Evolutionary conservation across 2,797 vertebrate species (phyloP).

Genomic region (Crypturellus tataupa): DNA sequence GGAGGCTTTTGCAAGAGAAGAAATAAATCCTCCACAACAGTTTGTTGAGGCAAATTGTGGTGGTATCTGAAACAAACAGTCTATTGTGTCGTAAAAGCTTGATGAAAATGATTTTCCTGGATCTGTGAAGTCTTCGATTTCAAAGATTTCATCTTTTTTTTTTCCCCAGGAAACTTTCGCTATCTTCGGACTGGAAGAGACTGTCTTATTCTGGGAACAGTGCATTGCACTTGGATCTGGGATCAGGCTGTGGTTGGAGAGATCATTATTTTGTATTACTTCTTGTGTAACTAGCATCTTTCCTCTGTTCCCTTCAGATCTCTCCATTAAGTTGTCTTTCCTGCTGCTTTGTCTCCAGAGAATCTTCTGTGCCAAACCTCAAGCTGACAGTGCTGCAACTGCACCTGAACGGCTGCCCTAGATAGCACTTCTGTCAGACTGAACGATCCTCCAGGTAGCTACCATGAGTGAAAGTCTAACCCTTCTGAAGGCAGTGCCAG

Average conservation of each 20-base stretch:
- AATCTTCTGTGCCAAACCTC: background rate
- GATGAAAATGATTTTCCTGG: fast-evolving
- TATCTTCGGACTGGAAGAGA: background rate
- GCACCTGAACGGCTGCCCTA: fast-evolving
- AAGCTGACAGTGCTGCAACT: background rate
- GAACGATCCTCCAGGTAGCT: background rate
- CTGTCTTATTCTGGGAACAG: background rate
- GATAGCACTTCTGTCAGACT: background rate
- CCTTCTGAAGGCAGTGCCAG: background rate
- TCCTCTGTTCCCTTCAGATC: background rate
- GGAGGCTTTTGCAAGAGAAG: constrained; percentile 22
- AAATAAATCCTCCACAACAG: constrained; percentile 9
- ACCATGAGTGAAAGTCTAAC: background rate
- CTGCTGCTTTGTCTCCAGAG: background rate
- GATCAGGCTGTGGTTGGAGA: background rate
- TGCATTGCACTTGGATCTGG: background rate
- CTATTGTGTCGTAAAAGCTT: background rate
- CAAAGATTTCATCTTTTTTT: background rate
- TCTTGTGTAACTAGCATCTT: background rate
- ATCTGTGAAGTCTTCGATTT: background rate
- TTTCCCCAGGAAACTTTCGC: background rate
- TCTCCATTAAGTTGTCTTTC: background rate
- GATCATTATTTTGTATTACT: background rate
- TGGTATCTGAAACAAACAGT: constrained; percentile 19
- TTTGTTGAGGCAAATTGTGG: constrained; percentile 11